These are phyloP conservation scores for Eumacrocentrus americanus DNA, from an alignment of 2,888 invertebrate genomes.

Conservation along the genomic window DNA sequence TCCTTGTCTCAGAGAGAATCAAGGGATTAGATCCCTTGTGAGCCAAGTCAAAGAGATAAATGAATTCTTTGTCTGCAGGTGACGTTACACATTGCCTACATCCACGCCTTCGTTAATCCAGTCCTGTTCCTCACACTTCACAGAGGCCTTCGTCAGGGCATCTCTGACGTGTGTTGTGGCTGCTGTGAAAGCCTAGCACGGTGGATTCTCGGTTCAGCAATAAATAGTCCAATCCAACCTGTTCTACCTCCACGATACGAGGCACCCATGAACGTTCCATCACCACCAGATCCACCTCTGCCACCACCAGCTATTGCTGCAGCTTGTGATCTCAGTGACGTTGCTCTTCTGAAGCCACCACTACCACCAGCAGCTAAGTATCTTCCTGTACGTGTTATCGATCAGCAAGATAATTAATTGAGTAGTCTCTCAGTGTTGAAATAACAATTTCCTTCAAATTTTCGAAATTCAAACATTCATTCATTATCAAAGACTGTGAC, in stretches of 20 bases:
- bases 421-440: too few relatives aligned
- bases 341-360: constrained; percentile 56
- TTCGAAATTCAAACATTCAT: too few relatives aligned
- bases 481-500: too few relatives aligned
- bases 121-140: constrained; percentile 80
- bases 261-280: constrained; percentile 41
- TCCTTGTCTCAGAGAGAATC: too few relatives aligned
- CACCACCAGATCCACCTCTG: constrained; percentile 42
- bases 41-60: neutral
- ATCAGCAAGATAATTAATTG: constrained; percentile 1
- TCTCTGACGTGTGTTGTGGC: constrained; percentile 78
- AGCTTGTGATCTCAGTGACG: constrained; percentile 53
- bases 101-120: constrained; percentile 85
- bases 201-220: constrained; percentile 63
- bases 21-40: constrained; percentile 2
- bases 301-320: constrained; percentile 33
- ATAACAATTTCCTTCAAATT: too few relatives aligned
- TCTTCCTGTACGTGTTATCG: constrained; percentile 41
- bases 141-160: constrained; percentile 74
- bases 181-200: constrained; percentile 72
- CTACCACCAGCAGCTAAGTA: constrained; percentile 55
- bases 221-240: constrained; percentile 44
- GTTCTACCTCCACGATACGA: constrained; percentile 54
- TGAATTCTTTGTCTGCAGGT: constrained; percentile 68
- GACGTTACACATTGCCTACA: constrained; percentile 85